Evolutionary conservation across 2,797 vertebrate genomes (phyloP), one percentile per base, ranked within the genome.

Genomic region (Novumbra hubbsi): DNA sequence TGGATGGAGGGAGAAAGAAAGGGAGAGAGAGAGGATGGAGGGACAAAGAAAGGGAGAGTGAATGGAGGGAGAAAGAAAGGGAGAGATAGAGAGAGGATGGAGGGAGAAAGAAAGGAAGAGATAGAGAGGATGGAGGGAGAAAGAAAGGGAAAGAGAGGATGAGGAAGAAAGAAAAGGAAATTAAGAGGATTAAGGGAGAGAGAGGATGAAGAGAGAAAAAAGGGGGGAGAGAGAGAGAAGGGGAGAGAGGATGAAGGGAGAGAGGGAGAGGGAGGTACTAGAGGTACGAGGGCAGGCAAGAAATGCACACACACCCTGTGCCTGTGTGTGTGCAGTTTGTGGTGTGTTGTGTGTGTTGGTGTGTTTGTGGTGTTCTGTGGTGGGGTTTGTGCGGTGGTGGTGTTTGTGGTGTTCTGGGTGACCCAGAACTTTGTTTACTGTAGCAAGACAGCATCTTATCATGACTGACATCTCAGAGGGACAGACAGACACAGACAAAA

Each of bases 401-500:
- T 45, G 41, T 45, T 7, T 7, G 6, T 45, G 41, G 6, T 45
- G 7, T 8, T 45, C 3, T 45, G 41, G 4, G 41, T 45, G n/a
- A 57, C 21, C n/a, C 62, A 17, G 28, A 64, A 76, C 82, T 80
- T 71, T 76, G 77, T 83, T 73, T 28, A 80, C 28, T 57, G 73
- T 73, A 52, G 84, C 77, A 70, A 78, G 83, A 27, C 68, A 75
- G 72, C 21, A 73, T 32, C 49, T 50, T 27, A 15, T 14, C 5
- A 49, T 27, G 19, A 81, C 78, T 77, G 38, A 70, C 80, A 76
- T 83, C 70, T 76, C 70, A 72, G 80, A 84, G n/a, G 85, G 85
- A 81, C 87, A 86, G 81, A 70, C 52, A 71, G n/a, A 60, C 34
- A 52, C 72, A 57, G 48, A 32, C 60, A 19, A 7, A 45, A 45